Evolutionary conservation across 2,888 invertebrate species (phyloP).

Genomic region (Conchocele bisecta): DNA sequence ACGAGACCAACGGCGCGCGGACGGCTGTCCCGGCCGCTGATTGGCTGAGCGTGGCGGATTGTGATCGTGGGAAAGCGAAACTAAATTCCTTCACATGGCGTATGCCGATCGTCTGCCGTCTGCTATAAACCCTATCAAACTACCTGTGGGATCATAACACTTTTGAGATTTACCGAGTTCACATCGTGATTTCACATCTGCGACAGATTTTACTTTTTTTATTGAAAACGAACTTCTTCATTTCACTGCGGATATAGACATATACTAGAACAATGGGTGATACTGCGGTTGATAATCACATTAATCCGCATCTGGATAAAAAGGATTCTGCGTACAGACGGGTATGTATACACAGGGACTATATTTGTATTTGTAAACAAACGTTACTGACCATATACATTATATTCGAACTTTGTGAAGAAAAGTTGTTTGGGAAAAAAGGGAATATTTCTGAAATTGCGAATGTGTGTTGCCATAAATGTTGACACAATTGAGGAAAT

Average conservation of each 20-base stretch:
- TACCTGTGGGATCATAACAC: slow-evolving; percentile 49
- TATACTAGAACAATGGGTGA: slow-evolving; percentile 47
- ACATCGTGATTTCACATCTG: slow-evolving; percentile 19
- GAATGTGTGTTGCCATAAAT: too few species aligned
- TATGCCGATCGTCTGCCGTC: slow-evolving; percentile 66
- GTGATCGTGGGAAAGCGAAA: slow-evolving; percentile 76
- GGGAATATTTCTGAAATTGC: too few species aligned
- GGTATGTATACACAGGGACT: slow-evolving; percentile 41
- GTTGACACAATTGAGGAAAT: too few species aligned
- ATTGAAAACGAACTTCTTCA: not conserved
- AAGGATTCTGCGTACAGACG: slow-evolving; percentile 59
- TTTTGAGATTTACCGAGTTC: too few species aligned
- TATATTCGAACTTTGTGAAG: too few species aligned
- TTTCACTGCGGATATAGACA: not conserved
- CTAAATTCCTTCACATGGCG: slow-evolving; percentile 74
- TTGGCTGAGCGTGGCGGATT: slow-evolving; percentile 70
- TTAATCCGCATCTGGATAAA: slow-evolving; percentile 47
- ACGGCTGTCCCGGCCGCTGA: slow-evolving; percentile 45
- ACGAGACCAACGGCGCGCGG: slow-evolving; percentile 55
- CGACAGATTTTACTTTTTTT: not conserved
- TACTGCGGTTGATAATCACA: slow-evolving; percentile 36
- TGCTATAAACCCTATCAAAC: slow-evolving; percentile 64
- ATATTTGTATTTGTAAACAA: not conserved
- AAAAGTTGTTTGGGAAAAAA: too few species aligned
- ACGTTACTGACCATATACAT: not conserved